Evolutionary conservation across 2,797 vertebrate species (phyloP).

Genomic region (Hafferia zeledoni): DNA sequence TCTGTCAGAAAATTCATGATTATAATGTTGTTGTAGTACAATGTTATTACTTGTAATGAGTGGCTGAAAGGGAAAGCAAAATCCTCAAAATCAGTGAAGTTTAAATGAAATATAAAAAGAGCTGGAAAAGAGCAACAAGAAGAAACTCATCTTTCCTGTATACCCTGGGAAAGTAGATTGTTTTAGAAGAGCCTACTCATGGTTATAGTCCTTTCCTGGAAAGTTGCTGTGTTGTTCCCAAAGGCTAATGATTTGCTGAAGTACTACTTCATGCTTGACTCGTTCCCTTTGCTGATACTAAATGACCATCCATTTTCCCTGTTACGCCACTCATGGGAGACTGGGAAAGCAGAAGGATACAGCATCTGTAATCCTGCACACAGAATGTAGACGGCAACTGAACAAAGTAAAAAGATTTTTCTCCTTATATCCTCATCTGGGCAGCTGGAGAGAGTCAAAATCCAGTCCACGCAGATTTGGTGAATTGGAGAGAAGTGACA

Average conservation of each 20-base stretch:
- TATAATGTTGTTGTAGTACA: background rate
- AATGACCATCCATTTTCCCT: background rate
- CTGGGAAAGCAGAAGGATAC: background rate
- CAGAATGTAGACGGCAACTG: background rate
- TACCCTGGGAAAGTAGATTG: background rate
- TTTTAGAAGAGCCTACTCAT: background rate
- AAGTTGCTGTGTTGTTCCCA: background rate
- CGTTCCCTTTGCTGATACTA: background rate
- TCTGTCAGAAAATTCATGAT: background rate
- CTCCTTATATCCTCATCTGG: background rate
- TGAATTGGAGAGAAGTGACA: background rate
- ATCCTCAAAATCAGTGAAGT: background rate
- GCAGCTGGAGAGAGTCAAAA: background rate
- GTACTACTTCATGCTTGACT: background rate
- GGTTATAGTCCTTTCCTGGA: accelerated
- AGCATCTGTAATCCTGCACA: background rate
- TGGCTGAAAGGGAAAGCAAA: background rate
- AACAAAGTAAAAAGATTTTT: background rate
- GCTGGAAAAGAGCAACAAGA: background rate
- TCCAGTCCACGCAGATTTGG: background rate
- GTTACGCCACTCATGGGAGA: accelerated
- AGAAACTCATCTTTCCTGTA: background rate
- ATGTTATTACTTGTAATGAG: background rate
- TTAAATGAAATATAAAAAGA: background rate
- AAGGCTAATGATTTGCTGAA: background rate